Evolutionary conservation across 2,888 invertebrate species (phyloP).

Genomic region (Nematopogon swammerdamellus): DNA sequence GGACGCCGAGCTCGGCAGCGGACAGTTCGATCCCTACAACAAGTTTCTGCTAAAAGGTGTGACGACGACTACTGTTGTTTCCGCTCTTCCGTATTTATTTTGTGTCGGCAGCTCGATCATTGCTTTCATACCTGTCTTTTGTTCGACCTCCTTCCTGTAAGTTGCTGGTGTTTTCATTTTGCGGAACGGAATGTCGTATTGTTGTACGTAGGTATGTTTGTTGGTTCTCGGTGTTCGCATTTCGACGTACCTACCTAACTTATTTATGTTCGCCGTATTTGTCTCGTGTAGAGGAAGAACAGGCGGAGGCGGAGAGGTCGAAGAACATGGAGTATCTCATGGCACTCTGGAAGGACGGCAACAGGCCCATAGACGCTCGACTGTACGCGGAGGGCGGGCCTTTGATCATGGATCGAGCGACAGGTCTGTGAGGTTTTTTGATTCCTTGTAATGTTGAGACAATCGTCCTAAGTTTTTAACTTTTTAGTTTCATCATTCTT

Average conservation of each 20-base stretch:
- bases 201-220: too few relatives aligned
- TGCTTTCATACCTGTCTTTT: not conserved
- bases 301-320: slow-evolving; percentile 19
- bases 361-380: slow-evolving; percentile 29
- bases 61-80: not conserved
- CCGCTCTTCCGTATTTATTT: too few relatives aligned
- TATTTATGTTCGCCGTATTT: too few relatives aligned
- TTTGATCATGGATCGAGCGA: slow-evolving; percentile 24
- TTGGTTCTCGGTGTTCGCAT: too few relatives aligned
- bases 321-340: slow-evolving; percentile 44
- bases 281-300: not conserved
- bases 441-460: not conserved
- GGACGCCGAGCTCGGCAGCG: slow-evolving; percentile 42
- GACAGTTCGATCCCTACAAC: slow-evolving; percentile 31
- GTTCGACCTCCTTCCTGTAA: too few relatives aligned
- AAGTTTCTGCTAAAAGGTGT: not conserved
- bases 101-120: not conserved
- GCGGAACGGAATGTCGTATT: too few relatives aligned
- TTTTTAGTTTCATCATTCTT: not conserved
- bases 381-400: slow-evolving; percentile 47
- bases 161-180: too few relatives aligned
- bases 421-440: not conserved
- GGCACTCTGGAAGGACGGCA: slow-evolving; percentile 38
- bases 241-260: too few relatives aligned
- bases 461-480: not conserved